These are phyloP conservation scores for Eumeta japonica DNA, from an alignment of 1,140 invertebrate genomes.

Conservation along the genomic window DNA sequence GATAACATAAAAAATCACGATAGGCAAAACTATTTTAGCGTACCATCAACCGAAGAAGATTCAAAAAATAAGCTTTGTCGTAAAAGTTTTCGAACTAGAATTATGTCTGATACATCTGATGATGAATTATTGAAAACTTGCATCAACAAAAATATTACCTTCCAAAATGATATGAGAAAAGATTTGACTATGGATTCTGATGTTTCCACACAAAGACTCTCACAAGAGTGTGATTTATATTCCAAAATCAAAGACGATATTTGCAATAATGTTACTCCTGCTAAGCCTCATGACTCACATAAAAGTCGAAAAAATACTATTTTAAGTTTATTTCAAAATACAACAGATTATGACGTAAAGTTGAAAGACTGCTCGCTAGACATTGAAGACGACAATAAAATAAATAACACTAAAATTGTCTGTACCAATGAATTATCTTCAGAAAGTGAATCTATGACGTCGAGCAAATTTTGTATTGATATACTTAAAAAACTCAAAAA, in stretches of 20 bases:
- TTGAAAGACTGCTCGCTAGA: conserved; percentile 21
- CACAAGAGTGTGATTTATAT: too few species aligned
- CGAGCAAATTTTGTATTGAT: conserved; percentile 45
- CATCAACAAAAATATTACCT: conserved; percentile 43
- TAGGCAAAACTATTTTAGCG: conserved; percentile 37
- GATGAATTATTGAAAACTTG: conserved; percentile 49
- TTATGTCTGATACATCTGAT: conserved; percentile 63
- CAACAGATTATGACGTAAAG: too few species aligned
- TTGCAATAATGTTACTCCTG: conserved; percentile 16
- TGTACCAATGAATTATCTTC: too few species aligned
- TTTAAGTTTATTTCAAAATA: conserved; percentile 44
- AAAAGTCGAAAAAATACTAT: conserved; percentile 50
- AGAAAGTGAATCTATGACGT: conserved; percentile 52
- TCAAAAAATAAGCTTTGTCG: conserved; percentile 49
- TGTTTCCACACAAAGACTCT: too few species aligned
- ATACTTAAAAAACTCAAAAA: conserved; percentile 77
- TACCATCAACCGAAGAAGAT: conserved; percentile 39
- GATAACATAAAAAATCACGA: conserved; percentile 39
- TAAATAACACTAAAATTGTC: conserved; percentile 20
- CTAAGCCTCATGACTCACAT: conserved; percentile 33
- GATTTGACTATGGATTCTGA: conserved; percentile 55
- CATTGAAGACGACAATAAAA: conserved; percentile 31
- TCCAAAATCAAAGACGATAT: conserved; percentile 26
- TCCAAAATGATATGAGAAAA: conserved; percentile 31
- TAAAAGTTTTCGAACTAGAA: conserved; percentile 59